Conservation (phyloP, 2,113 vertebrate genomes). For the Oenanthe melanoleuca region DNA sequence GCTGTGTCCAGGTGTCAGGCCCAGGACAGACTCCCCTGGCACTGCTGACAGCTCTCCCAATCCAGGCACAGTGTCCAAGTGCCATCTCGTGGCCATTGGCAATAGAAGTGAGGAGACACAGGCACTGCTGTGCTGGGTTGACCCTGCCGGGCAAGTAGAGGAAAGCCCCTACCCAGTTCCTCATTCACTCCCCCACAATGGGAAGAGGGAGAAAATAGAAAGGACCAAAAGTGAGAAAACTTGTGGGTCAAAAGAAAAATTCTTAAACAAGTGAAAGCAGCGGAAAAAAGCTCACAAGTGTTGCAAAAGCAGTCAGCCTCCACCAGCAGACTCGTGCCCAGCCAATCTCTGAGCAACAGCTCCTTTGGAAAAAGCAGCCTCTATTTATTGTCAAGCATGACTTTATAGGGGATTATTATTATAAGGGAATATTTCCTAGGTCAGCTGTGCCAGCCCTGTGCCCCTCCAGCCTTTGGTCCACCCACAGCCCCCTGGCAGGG, state of each 20-base stretch:
- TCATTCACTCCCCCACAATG: rapidly evolving
- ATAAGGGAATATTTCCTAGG: neutral
- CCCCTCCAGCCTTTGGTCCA: neutral
- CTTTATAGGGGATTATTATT: too few relatives aligned
- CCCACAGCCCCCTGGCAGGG: neutral
- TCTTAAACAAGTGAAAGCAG: neutral
- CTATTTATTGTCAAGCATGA: neutral
- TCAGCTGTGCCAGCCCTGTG: neutral
- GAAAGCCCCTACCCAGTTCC: neutral
- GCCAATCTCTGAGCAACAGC: neutral
- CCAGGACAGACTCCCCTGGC: neutral
- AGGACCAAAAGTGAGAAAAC: neutral
- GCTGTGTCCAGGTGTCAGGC: neutral
- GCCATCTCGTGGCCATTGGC: conserved; percentile 64
- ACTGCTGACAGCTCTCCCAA: neutral
- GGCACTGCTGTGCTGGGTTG: neutral
- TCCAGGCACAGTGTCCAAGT: neutral
- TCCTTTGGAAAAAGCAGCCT: neutral
- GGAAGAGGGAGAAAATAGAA: neutral
- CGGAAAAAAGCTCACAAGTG: rapidly evolving
- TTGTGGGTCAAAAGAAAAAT: neutral
- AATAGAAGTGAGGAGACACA: rapidly evolving
- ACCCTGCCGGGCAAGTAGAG: too few relatives aligned
- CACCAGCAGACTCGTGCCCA: neutral
- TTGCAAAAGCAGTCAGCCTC: neutral